phyloP scores from a whole-genome alignment of 2,888 invertebrate species.

The Nemapogon koenigi region DNA sequence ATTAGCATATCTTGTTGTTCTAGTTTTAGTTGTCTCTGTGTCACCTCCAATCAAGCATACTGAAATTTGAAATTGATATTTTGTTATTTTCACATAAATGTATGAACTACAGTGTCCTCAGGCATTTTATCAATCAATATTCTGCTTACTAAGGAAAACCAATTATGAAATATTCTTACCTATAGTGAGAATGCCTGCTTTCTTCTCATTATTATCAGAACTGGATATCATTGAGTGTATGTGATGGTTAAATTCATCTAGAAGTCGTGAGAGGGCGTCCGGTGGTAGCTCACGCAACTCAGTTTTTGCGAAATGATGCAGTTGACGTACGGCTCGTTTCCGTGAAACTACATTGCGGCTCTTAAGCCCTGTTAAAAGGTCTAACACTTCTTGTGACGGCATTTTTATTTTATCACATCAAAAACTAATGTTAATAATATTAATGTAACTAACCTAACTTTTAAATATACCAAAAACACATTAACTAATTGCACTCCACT shows the following conservation, averaged over 20 bases:
- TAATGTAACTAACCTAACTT: too few species aligned
- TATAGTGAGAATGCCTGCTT: slow-evolving; percentile 93
- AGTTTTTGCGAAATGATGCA: slow-evolving; percentile 87
- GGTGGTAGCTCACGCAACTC: slow-evolving; percentile 87
- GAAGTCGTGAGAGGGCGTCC: slow-evolving; percentile 83
- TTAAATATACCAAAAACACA: too few species aligned
- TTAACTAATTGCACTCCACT: too few species aligned
- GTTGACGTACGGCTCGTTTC: slow-evolving; percentile 84
- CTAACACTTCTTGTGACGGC: slow-evolving; percentile 60
- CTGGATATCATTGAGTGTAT: slow-evolving; percentile 95
- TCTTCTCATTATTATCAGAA: slow-evolving; percentile 90
- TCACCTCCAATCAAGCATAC: slow-evolving; percentile 93
- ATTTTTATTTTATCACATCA: neutral
- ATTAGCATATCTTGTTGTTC: slow-evolving; percentile 89
- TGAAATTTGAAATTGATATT: too few species aligned
- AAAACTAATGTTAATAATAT: too few species aligned
- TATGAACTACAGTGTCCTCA: too few species aligned
- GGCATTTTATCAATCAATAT: too few species aligned
- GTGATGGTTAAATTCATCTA: slow-evolving; percentile 94
- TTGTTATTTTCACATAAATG: too few species aligned
- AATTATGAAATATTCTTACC: slow-evolving; percentile 51
- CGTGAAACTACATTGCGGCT: slow-evolving; percentile 86
- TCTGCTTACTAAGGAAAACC: too few species aligned
- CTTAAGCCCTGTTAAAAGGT: slow-evolving; percentile 85
- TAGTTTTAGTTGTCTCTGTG: slow-evolving; percentile 85